Base-by-base conservation (phyloP, 2,113 vertebrate species). In the Mionectes macconnelli region DNA sequence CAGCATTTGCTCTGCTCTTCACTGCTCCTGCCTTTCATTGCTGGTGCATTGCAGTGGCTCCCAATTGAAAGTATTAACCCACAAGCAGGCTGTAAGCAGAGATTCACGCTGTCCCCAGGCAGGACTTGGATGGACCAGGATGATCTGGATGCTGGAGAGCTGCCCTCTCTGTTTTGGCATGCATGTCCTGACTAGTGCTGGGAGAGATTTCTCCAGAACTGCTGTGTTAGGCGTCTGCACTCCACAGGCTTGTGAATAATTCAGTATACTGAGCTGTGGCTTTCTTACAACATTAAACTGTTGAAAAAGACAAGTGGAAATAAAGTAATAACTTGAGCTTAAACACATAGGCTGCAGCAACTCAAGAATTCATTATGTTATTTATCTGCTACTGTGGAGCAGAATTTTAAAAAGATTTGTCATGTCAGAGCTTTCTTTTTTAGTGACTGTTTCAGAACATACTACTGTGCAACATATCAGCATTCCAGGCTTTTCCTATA, bases 401-500 rank as follows among this genome's bases (percentile, higher is more conserved):
- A 87, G 42, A 86, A 94, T 95, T 96, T 97, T 89, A 90, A 96
- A 93, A 67, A 59, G 77, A 68, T 93, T 72, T 89, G 75, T 97
- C 88, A 90, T 90, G 76, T 95, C 94, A 96, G 84, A 90, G 27
- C n/a, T 96, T 94, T 95, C 76, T 53, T 84, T 92, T 92, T 84
- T 66, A 77, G 47, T 82, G 79, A 73, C 69, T 94, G 53, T 74
- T 95, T 93, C 90, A 93, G 94, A 95, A 76, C 77, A 74, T 53
- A 66, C 77, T 81, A 78, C 91, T 83, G 93, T 91, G 74, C 74
- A 96, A 91, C 89, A 93, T 80, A 88, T 82, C 87, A 90, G 79
- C 96, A 91, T 97, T 97, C 97, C 97, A 89, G 91, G 93, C 85
- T 84, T 98, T 96, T 97, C 75, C 97, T 96, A 78, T 97, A 98